These are phyloP conservation scores for Stigmatopora nigra DNA, from an alignment of 2,113 vertebrate genomes.

Conservation along the genomic window DNA sequence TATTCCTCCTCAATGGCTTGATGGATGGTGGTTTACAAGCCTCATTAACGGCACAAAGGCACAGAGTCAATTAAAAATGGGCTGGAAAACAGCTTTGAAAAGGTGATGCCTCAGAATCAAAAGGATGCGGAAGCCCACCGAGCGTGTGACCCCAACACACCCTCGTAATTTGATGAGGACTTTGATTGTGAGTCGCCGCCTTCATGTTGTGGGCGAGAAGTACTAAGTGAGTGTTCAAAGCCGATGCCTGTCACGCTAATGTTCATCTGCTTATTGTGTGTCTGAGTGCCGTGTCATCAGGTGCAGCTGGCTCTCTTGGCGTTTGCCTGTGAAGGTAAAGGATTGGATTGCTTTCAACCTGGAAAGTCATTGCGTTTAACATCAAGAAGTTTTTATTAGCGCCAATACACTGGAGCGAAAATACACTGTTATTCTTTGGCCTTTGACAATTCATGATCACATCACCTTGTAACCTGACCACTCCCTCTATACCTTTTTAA, in stretches of 20 bases:
- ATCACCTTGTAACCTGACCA: too few species aligned
- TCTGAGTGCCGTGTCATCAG: constrained; percentile 38
- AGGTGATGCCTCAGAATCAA: constrained; percentile 53
- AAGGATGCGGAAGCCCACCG: constrained; percentile 47
- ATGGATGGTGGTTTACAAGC: constrained; percentile 25
- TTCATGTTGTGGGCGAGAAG: constrained; percentile 54
- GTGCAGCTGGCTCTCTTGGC: constrained; percentile 20
- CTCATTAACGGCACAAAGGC: constrained; percentile 36
- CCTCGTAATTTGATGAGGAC: constrained; percentile 52
- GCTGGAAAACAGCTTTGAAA: constrained; percentile 45
- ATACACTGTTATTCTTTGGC: neutral
- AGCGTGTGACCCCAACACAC: constrained; percentile 43
- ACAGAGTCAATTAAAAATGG: constrained; percentile 41
- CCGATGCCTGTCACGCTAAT: constrained; percentile 54
- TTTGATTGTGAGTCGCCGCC: constrained; percentile 56
- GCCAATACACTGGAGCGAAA: neutral
- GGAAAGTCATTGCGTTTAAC: constrained; percentile 4
- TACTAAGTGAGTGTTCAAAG: constrained; percentile 65
- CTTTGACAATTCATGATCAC: neutral
- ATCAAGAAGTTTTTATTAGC: neutral
- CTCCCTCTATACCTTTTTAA: too few species aligned
- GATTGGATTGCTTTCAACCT: constrained; percentile 2
- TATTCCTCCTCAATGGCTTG: constrained; percentile 11
- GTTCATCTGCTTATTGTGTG: constrained; percentile 46
- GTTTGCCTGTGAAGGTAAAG: constrained; percentile 10